phyloP scores from a whole-genome alignment of 2,888 invertebrate species.

The Tipula lateralis region DNA sequence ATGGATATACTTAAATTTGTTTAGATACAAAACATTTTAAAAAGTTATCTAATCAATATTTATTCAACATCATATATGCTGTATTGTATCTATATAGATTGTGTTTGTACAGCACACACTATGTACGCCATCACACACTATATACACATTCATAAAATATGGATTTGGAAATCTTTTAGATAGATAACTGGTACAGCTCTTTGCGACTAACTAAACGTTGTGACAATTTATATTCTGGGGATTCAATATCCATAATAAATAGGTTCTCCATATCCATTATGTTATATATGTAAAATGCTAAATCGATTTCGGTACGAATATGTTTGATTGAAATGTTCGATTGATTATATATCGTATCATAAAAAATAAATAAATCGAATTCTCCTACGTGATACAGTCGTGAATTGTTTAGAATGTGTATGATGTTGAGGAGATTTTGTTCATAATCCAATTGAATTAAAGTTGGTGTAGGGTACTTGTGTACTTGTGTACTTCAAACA shows the following conservation, averaged over 20 bases:
- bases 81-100: neutral
- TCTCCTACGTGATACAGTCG: neutral
- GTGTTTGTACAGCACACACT: no score
- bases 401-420: neutral
- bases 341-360: neutral
- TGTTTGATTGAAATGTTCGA: neutral
- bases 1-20: neutral
- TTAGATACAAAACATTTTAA: neutral
- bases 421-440: neutral
- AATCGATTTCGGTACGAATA: neutral
- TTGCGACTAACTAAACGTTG: neutral
- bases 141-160: neutral
- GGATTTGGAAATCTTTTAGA: neutral
- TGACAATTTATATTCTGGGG: neutral
- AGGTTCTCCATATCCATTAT: neutral
- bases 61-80: neutral
- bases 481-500: no score
- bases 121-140: no score
- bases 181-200: neutral
- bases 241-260: neutral
- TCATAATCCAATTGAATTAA: neutral
- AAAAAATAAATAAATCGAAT: neutral
- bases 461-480: neutral
- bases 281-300: neutral
- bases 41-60: conserved; percentile 24